phyloP scores from a whole-genome alignment of 2,797 vertebrate genomes.

The Etheostoma nigrum region DNA sequence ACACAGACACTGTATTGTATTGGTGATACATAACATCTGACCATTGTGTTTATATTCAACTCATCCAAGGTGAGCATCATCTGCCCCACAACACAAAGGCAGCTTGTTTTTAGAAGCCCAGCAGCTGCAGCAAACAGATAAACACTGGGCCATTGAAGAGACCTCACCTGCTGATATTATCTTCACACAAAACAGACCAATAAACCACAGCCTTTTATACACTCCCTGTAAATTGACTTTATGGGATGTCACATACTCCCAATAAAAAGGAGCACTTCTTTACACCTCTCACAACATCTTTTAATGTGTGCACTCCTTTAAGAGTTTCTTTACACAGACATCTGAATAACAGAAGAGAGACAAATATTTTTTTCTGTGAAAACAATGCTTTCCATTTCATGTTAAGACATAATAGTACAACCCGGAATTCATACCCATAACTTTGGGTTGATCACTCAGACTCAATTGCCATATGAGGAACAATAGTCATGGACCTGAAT shows the following conservation, averaged over 20 bases:
- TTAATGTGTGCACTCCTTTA: conserved; percentile 38
- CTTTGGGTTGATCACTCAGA: neutral
- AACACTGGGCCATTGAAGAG: conserved; percentile 79
- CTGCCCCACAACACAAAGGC: conserved; percentile 58
- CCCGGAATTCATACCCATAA: neutral
- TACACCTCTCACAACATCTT: conserved; percentile 51
- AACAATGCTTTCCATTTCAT: neutral
- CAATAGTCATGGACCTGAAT: neutral
- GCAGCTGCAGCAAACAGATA: conserved; percentile 85
- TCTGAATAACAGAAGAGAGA: neutral
- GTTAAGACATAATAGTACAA: neutral
- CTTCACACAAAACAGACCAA: conserved; percentile 73
- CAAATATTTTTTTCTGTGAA: neutral
- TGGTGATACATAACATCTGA: conserved; percentile 12
- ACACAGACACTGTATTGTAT: neutral
- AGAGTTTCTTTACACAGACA: conserved; percentile 23
- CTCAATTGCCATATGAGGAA: neutral
- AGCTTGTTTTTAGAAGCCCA: conserved; percentile 73
- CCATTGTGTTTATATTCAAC: conserved; percentile 40
- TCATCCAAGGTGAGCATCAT: conserved; percentile 63
- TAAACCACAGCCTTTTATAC: conserved; percentile 81
- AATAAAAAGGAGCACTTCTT: conserved; percentile 67
- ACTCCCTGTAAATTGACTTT: conserved; percentile 74
- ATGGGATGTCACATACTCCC: conserved; percentile 65
- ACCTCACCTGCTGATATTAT: conserved; percentile 87